Conservation (phyloP, 2,797 vertebrate species). For the Zalophus californianus region DNA sequence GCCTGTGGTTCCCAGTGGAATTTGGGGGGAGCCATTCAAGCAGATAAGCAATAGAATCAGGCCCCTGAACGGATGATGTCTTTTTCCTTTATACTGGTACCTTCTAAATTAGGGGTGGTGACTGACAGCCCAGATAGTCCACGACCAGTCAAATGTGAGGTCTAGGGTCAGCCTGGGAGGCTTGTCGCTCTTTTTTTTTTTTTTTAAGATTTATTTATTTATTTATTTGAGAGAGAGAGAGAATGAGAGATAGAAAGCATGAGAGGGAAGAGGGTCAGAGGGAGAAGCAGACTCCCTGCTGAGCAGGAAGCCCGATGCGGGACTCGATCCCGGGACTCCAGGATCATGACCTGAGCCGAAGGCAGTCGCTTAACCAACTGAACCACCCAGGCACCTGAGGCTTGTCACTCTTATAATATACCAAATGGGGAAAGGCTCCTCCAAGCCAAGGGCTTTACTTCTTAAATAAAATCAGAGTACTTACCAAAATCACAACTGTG, state of each 20-base stretch:
- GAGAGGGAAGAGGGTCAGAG: too few species aligned
- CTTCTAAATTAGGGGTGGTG: constrained; percentile 34
- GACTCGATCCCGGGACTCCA: too few species aligned
- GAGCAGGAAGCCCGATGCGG: too few species aligned
- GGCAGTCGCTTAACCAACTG: too few species aligned
- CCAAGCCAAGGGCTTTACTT: not conserved
- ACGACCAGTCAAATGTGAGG: not conserved
- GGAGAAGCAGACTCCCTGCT: too few species aligned
- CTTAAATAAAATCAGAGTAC: not conserved
- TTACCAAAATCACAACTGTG: not conserved
- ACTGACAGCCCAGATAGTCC: not conserved
- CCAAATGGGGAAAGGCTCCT: not conserved
- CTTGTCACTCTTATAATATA: not conserved
- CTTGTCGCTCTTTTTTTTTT: not conserved
- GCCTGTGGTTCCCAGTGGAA: constrained; percentile 60
- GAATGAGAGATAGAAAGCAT: too few species aligned
- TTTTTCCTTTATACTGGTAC: not conserved
- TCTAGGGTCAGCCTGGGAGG: not conserved
- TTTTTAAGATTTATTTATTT: too few species aligned
- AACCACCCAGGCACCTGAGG: too few species aligned
- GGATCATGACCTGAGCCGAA: too few species aligned
- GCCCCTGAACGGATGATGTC: constrained; percentile 60
- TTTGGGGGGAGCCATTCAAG: constrained; percentile 49
- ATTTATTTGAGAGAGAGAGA: too few species aligned
- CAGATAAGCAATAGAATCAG: constrained; percentile 46